Evolutionary conservation across 2,797 vertebrate genomes (phyloP).

Genomic region (Hylomyscus alleni): DNA sequence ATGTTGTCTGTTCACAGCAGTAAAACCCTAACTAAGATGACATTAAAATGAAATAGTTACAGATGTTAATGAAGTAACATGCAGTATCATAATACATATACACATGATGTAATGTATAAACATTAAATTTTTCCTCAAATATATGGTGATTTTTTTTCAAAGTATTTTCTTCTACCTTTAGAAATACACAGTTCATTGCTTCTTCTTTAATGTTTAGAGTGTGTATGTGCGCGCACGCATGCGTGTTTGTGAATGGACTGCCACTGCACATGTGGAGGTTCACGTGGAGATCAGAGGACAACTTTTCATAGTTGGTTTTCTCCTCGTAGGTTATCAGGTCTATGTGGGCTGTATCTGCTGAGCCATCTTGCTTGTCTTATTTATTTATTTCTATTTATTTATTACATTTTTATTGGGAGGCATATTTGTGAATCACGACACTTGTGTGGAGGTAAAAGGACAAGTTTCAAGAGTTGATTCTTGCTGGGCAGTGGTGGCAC

Average conservation of each 20-base stretch:
- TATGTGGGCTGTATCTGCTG: background rate
- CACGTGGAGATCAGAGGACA: background rate
- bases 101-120: background rate
- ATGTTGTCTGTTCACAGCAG: background rate
- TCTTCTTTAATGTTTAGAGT: background rate
- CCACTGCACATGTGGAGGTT: background rate
- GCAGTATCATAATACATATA: background rate
- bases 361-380: background rate
- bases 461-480: background rate
- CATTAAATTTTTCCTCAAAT: background rate
- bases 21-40: background rate
- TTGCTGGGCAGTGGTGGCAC: background rate
- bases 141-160: background rate
- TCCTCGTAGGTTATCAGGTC: background rate
- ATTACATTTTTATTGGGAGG: background rate
- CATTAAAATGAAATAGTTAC: background rate
- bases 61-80: background rate
- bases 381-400: background rate
- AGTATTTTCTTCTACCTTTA: background rate
- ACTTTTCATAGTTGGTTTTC: background rate
- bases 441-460: background rate
- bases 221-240: background rate
- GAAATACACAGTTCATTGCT: background rate
- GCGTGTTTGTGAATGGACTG: too few species aligned
- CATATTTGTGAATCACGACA: background rate